Evolutionary conservation across 2,797 vertebrate genomes (phyloP), one percentile per base, ranked within the genome.

Genomic region (Pipistrellus pygmaeus): DNA sequence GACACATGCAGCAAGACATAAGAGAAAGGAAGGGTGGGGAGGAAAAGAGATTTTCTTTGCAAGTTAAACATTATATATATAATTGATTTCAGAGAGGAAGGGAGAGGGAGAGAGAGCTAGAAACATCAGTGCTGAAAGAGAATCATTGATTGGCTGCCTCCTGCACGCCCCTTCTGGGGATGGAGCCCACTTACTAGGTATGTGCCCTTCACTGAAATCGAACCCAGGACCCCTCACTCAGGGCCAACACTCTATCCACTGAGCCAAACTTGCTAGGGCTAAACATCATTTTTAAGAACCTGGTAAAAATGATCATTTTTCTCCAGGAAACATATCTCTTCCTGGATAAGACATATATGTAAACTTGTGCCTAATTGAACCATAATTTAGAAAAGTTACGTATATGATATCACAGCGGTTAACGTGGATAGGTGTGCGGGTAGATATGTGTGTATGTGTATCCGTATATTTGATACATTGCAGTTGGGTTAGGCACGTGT

Each of bases 281-380:
- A 4, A 44, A 77, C 10, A 23, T 4, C 35, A 9, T 64, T 81
- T 94, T 77, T 35, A 84, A 84, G 38, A 71, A 80, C 55, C n/a
- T 87, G 1, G 17, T 71, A 38, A 87, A 80, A 64, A 64, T 64
- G 15, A 75, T 30, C 9, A 78, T 21, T 90, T 90, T 90, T 71
- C 35, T 53, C 30, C 5, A 57, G 32, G n/a, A 93, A 66, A 85
- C 44, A 41, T 77, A 85, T 68, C 6, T 18, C 41, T n/a, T 64
- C 30, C 80, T 64, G 27, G 2, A 15, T 86, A 86, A 86, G 11
- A 46, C 2, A 72, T 13, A 18, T 11, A 83, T n/a, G 14, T 20
- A 51, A 23, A 80, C 7, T 15, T 72, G 2, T 72, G n/a, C 23
- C 53, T 88, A 64, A 46, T 8, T 14, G 20, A 53, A 57, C 11